Base-by-base conservation (phyloP, 2,113 vertebrate species). In the Heterotis niloticus region DNA sequence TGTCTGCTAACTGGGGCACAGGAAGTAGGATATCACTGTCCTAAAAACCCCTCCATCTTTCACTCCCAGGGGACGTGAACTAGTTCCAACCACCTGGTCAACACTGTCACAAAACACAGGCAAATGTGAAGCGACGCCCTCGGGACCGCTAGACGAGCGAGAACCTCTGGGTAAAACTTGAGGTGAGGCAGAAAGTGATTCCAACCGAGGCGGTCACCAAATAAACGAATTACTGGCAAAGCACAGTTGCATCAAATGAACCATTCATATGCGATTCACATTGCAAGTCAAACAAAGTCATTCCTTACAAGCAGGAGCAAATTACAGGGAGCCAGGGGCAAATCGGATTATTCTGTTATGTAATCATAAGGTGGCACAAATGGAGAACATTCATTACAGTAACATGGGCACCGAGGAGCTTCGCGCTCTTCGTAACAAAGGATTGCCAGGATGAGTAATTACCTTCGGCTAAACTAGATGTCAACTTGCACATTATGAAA, bases 11-110 rank as follows among this genome's bases (percentile, higher is more conserved):
- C 84, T 93, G 88, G 92, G 92, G 80, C 92, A 91, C 74, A 83
- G 89, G 92, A 93, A 92, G 90, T 93, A 92, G 92, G 91, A 93
- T 93, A 90, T 86, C 78, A 88, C 90, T 91, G 92, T 90, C 92
- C 91, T 92, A 93, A 88, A 93, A 92, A 92, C 90, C 89, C 83
- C 82, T 83, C 87, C 83, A 73, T 65, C 57, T 84, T 80, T 75
- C 78, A 66, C 81, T 80, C 91, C 85, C 89, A 52, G 14, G 92
- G 91, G 92, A 91, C 86, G 29, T 91, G 91, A 90, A 89, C 92
- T 88, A 93, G 90, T 92, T 93, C 88, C 90, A 88, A 87, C 90
- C 90, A 91, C 85, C 90, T 91, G 89, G 87, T 87, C 82, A 83
- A 82, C 78, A 75, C 80, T 57, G 24, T 54, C 57, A 24, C 51